Evolutionary conservation across 2,888 invertebrate species (phyloP).

Genomic region (Eilema caniola): DNA sequence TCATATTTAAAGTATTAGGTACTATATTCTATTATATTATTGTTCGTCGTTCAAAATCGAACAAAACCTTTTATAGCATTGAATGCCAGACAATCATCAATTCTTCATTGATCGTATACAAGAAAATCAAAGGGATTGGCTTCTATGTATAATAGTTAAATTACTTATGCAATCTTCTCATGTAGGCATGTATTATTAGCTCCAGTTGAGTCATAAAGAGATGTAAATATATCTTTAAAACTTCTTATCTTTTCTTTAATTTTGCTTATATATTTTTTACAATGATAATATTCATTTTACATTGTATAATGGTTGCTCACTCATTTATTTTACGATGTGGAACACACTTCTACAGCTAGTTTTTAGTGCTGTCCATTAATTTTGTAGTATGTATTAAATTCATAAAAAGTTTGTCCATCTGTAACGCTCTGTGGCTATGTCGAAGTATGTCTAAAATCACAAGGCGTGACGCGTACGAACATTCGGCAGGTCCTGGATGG

Average conservation of each 20-base stretch:
- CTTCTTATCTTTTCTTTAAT: background rate
- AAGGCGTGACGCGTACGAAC: background rate
- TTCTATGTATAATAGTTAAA: constrained; percentile 20
- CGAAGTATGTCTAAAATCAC: background rate
- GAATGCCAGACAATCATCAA: constrained; percentile 33
- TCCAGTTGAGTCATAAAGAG: background rate
- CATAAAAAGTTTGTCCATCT: background rate
- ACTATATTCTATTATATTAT: background rate
- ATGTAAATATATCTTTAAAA: constrained; percentile 4
- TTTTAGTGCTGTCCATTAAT: constrained; percentile 1
- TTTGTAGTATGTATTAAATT: background rate
- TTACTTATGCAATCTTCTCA: constrained; percentile 10
- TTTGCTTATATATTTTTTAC: background rate
- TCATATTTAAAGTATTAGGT: background rate
- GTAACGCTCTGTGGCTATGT: background rate
- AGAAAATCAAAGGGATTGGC: constrained; percentile 42
- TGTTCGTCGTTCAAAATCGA: constrained; percentile 1
- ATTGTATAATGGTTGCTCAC: constrained; percentile 1
- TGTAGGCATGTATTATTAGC: background rate
- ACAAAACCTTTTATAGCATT: constrained; percentile 44
- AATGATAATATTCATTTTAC: constrained; percentile 12
- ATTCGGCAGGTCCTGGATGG: background rate
- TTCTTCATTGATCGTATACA: constrained; percentile 34
- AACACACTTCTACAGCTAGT: background rate
- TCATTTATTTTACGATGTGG: constrained; percentile 4